Evolutionary conservation across 2,113 vertebrate genomes (phyloP).

Genomic region (Sander vitreus): DNA sequence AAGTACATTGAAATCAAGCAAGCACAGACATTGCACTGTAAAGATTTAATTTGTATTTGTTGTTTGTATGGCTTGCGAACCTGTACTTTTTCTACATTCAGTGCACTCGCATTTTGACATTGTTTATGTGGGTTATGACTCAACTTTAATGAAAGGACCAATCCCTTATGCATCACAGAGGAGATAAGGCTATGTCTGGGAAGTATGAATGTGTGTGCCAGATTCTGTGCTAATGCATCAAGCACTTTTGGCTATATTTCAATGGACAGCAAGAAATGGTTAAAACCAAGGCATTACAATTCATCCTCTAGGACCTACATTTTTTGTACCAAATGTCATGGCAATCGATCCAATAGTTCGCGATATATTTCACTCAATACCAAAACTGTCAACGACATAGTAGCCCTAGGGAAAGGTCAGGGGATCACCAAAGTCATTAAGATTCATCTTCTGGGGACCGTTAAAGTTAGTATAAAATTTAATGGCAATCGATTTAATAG

Average conservation of each 20-base stretch:
- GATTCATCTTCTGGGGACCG: neutral
- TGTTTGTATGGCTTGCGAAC: neutral
- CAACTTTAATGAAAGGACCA: constrained; percentile 22
- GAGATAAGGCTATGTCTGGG: constrained; percentile 8
- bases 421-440: neutral
- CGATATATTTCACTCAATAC: neutral
- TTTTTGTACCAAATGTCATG: neutral
- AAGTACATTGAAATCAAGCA: neutral
- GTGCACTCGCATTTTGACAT: constrained; percentile 1
- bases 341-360: neutral
- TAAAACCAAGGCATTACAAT: neutral
- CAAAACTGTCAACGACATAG: neutral
- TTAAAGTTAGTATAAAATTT: neutral
- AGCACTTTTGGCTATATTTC: neutral
- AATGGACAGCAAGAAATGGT: neutral
- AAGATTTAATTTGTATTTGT: neutral
- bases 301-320: neutral
- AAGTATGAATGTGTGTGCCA: constrained; percentile 8
- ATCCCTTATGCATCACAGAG: constrained; percentile 30
- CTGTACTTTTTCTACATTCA: neutral
- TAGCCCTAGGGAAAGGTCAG: neutral
- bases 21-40: neutral
- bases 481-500: neutral
- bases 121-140: constrained; percentile 20
- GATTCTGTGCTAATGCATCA: neutral